Conservation (phyloP, 2,113 vertebrate species). For the Elachura formosa region DNA sequence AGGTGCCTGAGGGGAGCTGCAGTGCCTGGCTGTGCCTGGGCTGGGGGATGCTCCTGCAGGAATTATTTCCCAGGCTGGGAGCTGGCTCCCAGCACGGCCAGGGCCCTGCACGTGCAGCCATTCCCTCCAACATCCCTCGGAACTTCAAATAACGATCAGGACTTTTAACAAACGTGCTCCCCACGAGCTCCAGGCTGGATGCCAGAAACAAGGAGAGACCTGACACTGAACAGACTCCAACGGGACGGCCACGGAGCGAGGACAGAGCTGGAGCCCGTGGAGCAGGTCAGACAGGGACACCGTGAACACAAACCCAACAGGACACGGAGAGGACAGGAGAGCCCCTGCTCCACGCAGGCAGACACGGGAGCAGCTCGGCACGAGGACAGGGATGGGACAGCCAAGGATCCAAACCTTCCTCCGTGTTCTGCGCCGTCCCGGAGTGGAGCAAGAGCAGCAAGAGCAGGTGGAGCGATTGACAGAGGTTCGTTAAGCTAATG, state of each 20-base stretch:
- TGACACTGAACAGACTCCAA: background rate
- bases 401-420: constrained; percentile 31
- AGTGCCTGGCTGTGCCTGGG: background rate
- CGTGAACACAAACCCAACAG: too few species aligned
- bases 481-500: constrained; percentile 4
- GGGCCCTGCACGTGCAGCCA: background rate
- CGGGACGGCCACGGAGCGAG: background rate
- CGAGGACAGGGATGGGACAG: background rate
- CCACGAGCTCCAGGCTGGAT: background rate
- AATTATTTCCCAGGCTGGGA: background rate
- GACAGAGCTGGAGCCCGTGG: background rate
- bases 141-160: background rate
- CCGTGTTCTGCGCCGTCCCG: background rate
- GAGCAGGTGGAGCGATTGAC: background rate
- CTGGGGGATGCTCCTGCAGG: background rate
- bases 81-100: background rate
- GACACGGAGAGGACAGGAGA: too few species aligned
- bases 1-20: background rate
- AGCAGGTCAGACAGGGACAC: background rate
- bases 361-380: background rate
- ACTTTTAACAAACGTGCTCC: background rate
- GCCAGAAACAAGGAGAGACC: background rate
- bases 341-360: background rate
- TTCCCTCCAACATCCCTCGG: background rate
- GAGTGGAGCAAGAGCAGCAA: constrained; percentile 14